Base-by-base conservation (phyloP, 2,888 invertebrate species). In the Alitta virens region DNA sequence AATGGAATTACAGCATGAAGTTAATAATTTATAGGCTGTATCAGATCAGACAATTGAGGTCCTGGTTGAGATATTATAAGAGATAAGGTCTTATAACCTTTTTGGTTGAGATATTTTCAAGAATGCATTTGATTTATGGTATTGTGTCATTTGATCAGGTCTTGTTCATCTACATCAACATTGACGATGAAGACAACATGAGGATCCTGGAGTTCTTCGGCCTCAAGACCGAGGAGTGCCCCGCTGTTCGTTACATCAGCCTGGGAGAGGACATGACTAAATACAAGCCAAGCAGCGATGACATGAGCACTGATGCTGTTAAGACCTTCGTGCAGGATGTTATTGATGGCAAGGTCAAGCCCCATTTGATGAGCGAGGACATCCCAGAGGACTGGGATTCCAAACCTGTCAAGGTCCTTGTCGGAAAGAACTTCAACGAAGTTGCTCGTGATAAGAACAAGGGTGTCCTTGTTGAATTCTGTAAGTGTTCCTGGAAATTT, bases 181-280 rank as follows among this genome's bases (percentile, higher is more conserved):
- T 92, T 55, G 94, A 92, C 78, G 92, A 94, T 79, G 91, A 93
- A 79, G 98, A 99, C 82, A 97, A 99, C 84, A 90, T 90, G 75
- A 88, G 98, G 78, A 98, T 99, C 82, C 86, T 99, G 81, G 99
- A 99, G 85, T 99, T 97, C 92, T 99, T 99, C 84, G 98, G 97
- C 74, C 90, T 98, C 88, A 92, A 91, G 85, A 91, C 92, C 83
- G 91, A 91, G n/a, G 94, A 85, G 42, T 76, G 80, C 49, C 85
- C 85, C 56, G 77, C 84, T 62, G 90, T 94, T 77, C 89, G 97
- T 73, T 86, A 99, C 70, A 98, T 99, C 82, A 91, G 90, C 70
- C 86, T 99, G 68, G 95, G 95, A 83, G 94, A 97, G 50, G 80
- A 80, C 60, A 78, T 80, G 79, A 74, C 75, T 64, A 81, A 80